These are phyloP conservation scores for Catocala nupta DNA, from an alignment of 2,888 invertebrate species.

Conservation along the genomic window DNA sequence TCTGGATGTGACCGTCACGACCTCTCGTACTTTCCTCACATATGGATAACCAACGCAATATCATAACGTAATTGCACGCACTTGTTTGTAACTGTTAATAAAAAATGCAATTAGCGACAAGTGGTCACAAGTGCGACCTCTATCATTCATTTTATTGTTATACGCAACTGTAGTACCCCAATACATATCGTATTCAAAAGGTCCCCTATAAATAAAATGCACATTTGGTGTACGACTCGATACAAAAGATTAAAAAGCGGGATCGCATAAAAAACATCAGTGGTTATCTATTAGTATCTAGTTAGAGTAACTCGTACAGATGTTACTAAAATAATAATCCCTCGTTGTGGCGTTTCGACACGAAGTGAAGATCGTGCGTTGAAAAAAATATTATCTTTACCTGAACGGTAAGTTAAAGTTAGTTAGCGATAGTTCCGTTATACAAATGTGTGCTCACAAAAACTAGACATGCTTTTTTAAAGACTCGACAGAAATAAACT, in stretches of 20 bases:
- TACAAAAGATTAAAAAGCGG: slow-evolving; percentile 82
- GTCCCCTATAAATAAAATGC: slow-evolving; percentile 81
- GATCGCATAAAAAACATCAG: slow-evolving; percentile 84
- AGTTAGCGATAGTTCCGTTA: slow-evolving; percentile 60
- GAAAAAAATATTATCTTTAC: slow-evolving; percentile 66
- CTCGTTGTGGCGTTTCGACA: slow-evolving; percentile 52
- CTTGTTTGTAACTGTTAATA: slow-evolving; percentile 69
- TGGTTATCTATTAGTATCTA: slow-evolving; percentile 87
- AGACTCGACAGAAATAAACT: slow-evolving; percentile 46
- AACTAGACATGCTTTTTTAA: slow-evolving; percentile 42
- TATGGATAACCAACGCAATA: slow-evolving; percentile 33
- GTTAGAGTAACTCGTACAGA: slow-evolving; percentile 83
- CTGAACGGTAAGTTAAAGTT: slow-evolving; percentile 58
- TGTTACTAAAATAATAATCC: slow-evolving; percentile 84
- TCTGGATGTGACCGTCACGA: slow-evolving; percentile 22
- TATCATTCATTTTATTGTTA: slow-evolving; percentile 74
- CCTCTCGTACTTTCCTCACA: slow-evolving; percentile 16
- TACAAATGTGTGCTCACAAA: slow-evolving; percentile 54
- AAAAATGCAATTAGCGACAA: slow-evolving; percentile 81
- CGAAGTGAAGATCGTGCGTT: slow-evolving; percentile 55
- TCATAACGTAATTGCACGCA: slow-evolving; percentile 48
- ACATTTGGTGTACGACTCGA: slow-evolving; percentile 79
- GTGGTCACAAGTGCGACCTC: slow-evolving; percentile 80
- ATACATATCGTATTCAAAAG: slow-evolving; percentile 59
- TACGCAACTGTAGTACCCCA: slow-evolving; percentile 50